A percentile compares a stretch with the other conserved stretches of the same genome.
Evolutionary conservation across 1,140 invertebrate species (phyloP).

Genomic region (Radopholus similis): DNA sequence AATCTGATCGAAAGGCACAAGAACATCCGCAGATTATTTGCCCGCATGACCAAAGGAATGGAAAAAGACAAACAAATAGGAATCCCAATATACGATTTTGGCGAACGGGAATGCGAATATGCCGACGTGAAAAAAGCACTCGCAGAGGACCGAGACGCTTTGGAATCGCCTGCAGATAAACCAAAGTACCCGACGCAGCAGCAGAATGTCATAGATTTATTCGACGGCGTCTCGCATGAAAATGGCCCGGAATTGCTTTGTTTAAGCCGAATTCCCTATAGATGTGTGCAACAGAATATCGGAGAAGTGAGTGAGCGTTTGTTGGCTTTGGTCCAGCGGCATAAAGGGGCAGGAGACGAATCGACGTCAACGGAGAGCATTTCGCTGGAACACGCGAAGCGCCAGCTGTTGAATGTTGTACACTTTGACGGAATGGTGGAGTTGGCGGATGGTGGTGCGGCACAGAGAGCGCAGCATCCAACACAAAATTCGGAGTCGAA

Average conservation of each 20-base stretch:
- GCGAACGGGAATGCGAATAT: slow-evolving; percentile 14
- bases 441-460: not conserved
- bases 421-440: not conserved
- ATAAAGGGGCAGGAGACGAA: no score
- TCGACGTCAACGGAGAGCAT: no score
- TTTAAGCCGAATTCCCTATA: not conserved
- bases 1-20: slow-evolving; percentile 11
- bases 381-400: not conserved
- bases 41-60: slow-evolving; percentile 8
- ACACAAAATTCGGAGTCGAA: no score
- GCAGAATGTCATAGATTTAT: not conserved
- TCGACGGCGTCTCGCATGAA: not conserved
- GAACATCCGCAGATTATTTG: slow-evolving; percentile 23
- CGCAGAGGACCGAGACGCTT: slow-evolving; percentile 4
- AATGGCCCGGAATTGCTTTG: no score
- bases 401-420: not conserved
- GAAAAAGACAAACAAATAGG: slow-evolving; percentile 16
- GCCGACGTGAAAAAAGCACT: slow-evolving; percentile 23
- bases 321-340: not conserved
- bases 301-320: not conserved
- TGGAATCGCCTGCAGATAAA: no score
- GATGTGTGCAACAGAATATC: not conserved
- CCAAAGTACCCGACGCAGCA: not conserved
- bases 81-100: slow-evolving; percentile 32
- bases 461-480: no score